A percentile compares a stretch with the other conserved stretches of the same genome.
These are phyloP conservation scores for Eonycteris spelaea DNA, from an alignment of 2,113 vertebrate species.

Conservation along the genomic window DNA sequence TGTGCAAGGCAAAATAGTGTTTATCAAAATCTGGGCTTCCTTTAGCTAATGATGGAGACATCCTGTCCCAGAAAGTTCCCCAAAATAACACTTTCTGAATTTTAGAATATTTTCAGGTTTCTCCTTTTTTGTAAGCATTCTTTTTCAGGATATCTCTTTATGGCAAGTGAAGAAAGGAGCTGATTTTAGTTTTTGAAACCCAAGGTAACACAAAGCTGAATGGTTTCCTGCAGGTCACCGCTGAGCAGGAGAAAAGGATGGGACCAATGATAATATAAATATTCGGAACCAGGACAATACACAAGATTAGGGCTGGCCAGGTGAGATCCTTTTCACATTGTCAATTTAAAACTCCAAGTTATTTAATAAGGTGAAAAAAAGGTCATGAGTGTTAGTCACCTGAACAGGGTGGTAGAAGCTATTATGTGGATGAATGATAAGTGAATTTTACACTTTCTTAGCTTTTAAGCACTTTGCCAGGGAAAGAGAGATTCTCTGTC, in stretches of 20 bases:
- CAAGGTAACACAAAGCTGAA: background rate
- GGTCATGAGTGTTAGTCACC: conserved; percentile 11
- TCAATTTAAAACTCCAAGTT: conserved; percentile 12
- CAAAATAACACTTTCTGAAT: conserved; percentile 63
- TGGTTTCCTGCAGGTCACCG: conserved; percentile 1
- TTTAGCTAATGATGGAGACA: conserved; percentile 50
- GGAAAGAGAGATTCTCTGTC: background rate
- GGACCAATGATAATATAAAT: background rate
- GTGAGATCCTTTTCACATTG: conserved; percentile 29
- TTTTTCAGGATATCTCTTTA: background rate
- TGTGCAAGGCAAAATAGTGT: conserved; percentile 52
- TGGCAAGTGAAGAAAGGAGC: background rate
- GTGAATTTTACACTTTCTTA: background rate
- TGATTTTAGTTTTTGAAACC: background rate
- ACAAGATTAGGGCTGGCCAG: background rate
- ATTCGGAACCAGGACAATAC: background rate
- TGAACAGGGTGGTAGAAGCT: background rate
- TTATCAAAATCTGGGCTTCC: conserved; percentile 72
- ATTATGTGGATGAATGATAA: background rate
- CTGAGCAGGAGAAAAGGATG: background rate
- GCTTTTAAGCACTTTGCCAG: background rate
- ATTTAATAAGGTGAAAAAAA: conserved; percentile 58
- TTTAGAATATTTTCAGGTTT: conserved; percentile 66
- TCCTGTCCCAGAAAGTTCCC: conserved; percentile 71
- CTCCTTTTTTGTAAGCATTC: background rate